Percentiles rank a stretch among this genome's conserved stretches.
These are phyloP conservation scores for Lymantria monacha DNA, from an alignment of 2,888 invertebrate species.

Conservation along the genomic window DNA sequence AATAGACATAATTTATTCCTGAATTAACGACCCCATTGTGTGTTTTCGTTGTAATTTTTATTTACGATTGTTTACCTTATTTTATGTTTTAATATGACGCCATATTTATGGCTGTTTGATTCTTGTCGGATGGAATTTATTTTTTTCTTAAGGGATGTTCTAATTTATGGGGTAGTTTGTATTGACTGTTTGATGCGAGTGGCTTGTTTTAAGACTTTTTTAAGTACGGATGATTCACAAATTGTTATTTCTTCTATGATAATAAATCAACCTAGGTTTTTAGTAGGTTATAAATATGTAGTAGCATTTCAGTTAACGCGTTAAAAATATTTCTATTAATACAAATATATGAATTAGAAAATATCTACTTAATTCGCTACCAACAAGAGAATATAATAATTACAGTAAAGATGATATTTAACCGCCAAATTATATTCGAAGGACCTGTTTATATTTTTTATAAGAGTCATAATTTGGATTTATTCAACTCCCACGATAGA, in stretches of 20 bases:
- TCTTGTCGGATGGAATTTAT: constrained; percentile 54
- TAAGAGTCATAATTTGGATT: not conserved
- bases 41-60: constrained; percentile 77
- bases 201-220: constrained; percentile 36
- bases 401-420: not conserved
- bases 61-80: constrained; percentile 81
- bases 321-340: not conserved
- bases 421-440: not conserved
- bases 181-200: constrained; percentile 54
- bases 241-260: constrained; percentile 8
- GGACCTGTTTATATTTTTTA: not conserved
- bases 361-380: not conserved
- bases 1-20: constrained; percentile 76
- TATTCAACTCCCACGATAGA: constrained; percentile 3
- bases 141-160: constrained; percentile 51
- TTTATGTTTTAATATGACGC: constrained; percentile 79
- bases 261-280: constrained; percentile 24
- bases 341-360: not conserved
- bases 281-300: constrained; percentile 18
- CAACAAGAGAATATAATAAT: not conserved
- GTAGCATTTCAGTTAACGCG: constrained; percentile 1
- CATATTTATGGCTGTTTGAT: constrained; percentile 68
- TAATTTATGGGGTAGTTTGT: constrained; percentile 64
- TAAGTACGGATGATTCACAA: constrained; percentile 22
- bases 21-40: constrained; percentile 75